Percentiles rank a stretch among this genome's conserved stretches.
Conservation (phyloP, 1,140 invertebrate genomes). For the Cyclargus thomasi region DNA sequence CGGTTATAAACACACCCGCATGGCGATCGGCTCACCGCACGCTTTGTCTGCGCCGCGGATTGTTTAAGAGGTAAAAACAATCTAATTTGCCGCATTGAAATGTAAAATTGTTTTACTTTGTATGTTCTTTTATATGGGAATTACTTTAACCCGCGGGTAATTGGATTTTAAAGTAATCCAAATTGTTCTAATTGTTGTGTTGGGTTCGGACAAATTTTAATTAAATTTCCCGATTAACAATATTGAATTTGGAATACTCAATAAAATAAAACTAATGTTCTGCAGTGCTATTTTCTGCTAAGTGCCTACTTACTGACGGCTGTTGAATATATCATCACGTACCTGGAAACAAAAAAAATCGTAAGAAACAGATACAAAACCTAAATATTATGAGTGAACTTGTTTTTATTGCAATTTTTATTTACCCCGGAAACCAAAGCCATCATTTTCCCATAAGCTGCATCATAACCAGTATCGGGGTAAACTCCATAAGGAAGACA, state of each 20-base stretch:
- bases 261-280: too few species aligned
- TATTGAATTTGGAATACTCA: too few species aligned
- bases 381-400: too few species aligned
- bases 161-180: neutral
- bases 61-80: slow-evolving; percentile 73
- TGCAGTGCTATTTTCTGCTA: too few species aligned
- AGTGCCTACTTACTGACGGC: too few species aligned
- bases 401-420: too few species aligned
- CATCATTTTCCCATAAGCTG: neutral
- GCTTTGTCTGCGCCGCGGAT: slow-evolving; percentile 69
- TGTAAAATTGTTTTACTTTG: slow-evolving; percentile 45
- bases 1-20: slow-evolving; percentile 68
- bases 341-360: too few species aligned
- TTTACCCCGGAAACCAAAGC: neutral
- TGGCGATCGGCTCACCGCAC: slow-evolving; percentile 70
- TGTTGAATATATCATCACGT: too few species aligned
- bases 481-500: neutral
- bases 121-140: slow-evolving; percentile 11
- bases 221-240: too few species aligned
- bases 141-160: neutral
- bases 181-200: too few species aligned
- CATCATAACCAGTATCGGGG: neutral
- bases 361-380: too few species aligned
- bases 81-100: slow-evolving; percentile 68
- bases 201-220: too few species aligned